Percentiles rank a stretch among this genome's conserved stretches.
Evolutionary conservation across 2,113 vertebrate species (phyloP).

Genomic region (Callopanchax toddi): DNA sequence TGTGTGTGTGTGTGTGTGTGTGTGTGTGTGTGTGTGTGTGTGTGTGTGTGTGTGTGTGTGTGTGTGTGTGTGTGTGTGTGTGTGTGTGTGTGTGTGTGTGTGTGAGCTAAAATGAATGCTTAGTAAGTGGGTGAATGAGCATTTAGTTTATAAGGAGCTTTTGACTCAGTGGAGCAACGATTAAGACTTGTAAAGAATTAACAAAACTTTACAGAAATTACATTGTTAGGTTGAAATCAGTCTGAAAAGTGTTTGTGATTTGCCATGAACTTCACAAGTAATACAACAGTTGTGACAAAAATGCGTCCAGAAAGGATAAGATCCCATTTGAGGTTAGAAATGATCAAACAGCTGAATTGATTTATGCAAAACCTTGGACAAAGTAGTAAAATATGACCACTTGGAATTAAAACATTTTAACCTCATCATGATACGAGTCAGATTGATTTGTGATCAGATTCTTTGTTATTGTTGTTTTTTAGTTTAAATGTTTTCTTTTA

Average conservation of each 20-base stretch:
- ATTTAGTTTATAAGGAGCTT: slow-evolving; percentile 57
- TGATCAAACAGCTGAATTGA: too few species aligned
- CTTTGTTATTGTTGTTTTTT: too few species aligned
- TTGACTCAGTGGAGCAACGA: slow-evolving; percentile 28
- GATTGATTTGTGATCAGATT: too few species aligned
- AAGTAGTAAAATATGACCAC: too few species aligned
- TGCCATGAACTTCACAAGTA: neutral
- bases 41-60: slow-evolving; percentile 9
- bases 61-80: slow-evolving; percentile 10
- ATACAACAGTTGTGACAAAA: neutral
- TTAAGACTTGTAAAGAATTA: slow-evolving; percentile 43
- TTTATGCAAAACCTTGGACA: too few species aligned
- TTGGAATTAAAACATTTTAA: too few species aligned
- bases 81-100: slow-evolving; percentile 9
- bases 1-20: slow-evolving; percentile 5
- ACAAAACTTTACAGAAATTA: slow-evolving; percentile 36
- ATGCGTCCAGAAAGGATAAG: neutral
- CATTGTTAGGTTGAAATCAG: slow-evolving; percentile 39
- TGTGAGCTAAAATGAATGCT: too few species aligned
- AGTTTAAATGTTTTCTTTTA: too few species aligned
- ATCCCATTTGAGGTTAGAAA: too few species aligned
- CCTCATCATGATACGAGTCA: too few species aligned
- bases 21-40: slow-evolving; percentile 3
- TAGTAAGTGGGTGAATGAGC: slow-evolving; percentile 24
- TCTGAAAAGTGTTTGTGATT: slow-evolving; percentile 4